These are phyloP conservation scores for Formica selysi DNA, from an alignment of 1,140 invertebrate species.

Conservation along the genomic window DNA sequence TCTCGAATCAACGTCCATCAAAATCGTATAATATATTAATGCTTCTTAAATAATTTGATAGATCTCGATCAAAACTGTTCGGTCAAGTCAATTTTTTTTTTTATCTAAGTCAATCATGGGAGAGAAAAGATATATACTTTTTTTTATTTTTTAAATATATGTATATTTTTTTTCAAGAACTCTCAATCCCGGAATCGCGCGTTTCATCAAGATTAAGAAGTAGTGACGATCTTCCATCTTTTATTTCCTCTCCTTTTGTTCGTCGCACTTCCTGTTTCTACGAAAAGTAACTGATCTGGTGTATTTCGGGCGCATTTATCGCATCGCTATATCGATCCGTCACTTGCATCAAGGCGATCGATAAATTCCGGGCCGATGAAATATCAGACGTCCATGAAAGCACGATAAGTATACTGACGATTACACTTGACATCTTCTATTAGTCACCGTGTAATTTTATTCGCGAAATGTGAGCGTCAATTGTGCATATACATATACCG, in stretches of 20 bases:
- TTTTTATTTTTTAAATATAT: too few relatives aligned
- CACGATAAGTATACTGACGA: constrained; percentile 42
- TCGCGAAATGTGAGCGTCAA: constrained; percentile 22
- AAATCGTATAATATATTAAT: not conserved
- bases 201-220: not conserved
- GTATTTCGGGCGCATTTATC: constrained; percentile 30
- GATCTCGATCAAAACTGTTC: not conserved
- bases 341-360: constrained; percentile 48
- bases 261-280: not conserved
- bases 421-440: constrained; percentile 55
- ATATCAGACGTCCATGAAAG: constrained; percentile 51
- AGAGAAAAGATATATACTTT: not conserved
- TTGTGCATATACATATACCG: not conserved
- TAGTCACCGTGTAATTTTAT: constrained; percentile 54
- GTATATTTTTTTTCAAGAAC: not conserved
- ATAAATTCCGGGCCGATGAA: constrained; percentile 59
- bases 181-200: not conserved
- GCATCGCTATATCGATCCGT: constrained; percentile 36
- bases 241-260: not conserved
- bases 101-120: not conserved
- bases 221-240: not conserved
- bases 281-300: not conserved
- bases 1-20: not conserved
- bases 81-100: not conserved
- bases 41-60: constrained; percentile 19